Base-by-base conservation (phyloP, 1,140 invertebrate species). In the Brachionus manjavacas region DNA sequence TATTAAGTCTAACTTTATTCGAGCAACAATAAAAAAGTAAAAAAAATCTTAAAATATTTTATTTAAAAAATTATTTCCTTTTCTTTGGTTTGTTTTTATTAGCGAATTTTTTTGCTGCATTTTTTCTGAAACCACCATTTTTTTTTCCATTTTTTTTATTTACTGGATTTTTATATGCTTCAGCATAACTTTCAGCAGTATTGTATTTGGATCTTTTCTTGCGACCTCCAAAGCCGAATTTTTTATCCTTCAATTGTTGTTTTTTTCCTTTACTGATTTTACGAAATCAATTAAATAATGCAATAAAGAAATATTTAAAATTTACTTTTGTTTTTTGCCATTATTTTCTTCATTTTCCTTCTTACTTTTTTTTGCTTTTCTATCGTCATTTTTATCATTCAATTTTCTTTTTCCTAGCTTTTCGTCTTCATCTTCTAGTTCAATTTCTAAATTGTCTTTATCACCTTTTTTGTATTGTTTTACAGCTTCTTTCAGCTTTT, bases 141-240 rank as follows among this genome's bases (percentile, higher is more conserved):
- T 35, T 35, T 52, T 80, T 80, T 31, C 76, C 43, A 35, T 80
- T 80, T 80, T 41, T 80, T 14, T 60, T 60, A 60, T 85, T 55
- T 46, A 68, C 23, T 68, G 72, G 72, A 28, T 41, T 76, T 20
- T 85, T 84, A 16, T 14, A 72, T 64, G 86, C 83, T 60, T 88
- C 84, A 11, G 86, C 85, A 49, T 85, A 83, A 68, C 94, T 96
- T 0, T 94, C 92, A 86, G 92, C 93, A 0, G 94, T 96, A 87
- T 99, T 99, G 49, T 92, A 90, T 89, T 99, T 99, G 0, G 91
- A 91, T 1, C 95, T 93, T 85, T 93, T 93, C 90, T 99, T 99
- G 87, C 96, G 96, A 2, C 96, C 96, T 49, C 97, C 97, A 91
- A 94, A 97, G 1, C 96, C 97, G 91, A 93, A 99, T 87, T 95